Evolutionary conservation across 2,888 invertebrate genomes (phyloP), one percentile per base, ranked within the genome.

Genomic region (Cenopis cana): DNA sequence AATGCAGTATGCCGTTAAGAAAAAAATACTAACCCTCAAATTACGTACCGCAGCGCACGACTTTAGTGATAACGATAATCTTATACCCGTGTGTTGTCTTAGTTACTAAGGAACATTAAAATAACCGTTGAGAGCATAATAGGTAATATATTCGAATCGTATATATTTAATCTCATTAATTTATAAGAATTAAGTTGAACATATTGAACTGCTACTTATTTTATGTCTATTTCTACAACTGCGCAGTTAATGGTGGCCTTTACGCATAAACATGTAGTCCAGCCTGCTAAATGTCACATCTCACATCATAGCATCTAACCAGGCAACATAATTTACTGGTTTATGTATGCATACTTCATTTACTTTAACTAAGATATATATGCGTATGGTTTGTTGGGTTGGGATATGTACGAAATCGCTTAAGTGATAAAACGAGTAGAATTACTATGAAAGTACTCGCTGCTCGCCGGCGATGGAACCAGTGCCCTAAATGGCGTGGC

Each of bases 221-320:
- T 33, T 5, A 33, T 50, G 46, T 33, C 29, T 50, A 61, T 11
- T 61, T 49, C 2, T 55, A 5, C 29, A 36, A 52, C 20, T 62
- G 62, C 50, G 62, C 50, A 62, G 50, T 52, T 36, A 52, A 62
- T 52, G 36, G 36, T 14, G 62, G 50, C 36, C 14, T 62, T 18
- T 36, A 62, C 62, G n/a, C 29, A 62, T 50, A 62, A 36, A 52
- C 36, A 50, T 50, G 4, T 62, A n/a, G 33, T 29, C 49, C 36
- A 20, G 62, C 17, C 62, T 62, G 62, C 33, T 62, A 36, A 62
- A 52, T 62, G 62, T 52, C 62, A 36, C 61, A 49, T 61, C 24
- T 61, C 61, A 61, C 62, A 52, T 61, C 61, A 61, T 18, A 61
- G n/a, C 61, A 33, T 60, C 46, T 46, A 60, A 29, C 6, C 18